These are phyloP conservation scores for Lepidurus apus DNA, from an alignment of 1,140 invertebrate genomes.

Conservation along the genomic window DNA sequence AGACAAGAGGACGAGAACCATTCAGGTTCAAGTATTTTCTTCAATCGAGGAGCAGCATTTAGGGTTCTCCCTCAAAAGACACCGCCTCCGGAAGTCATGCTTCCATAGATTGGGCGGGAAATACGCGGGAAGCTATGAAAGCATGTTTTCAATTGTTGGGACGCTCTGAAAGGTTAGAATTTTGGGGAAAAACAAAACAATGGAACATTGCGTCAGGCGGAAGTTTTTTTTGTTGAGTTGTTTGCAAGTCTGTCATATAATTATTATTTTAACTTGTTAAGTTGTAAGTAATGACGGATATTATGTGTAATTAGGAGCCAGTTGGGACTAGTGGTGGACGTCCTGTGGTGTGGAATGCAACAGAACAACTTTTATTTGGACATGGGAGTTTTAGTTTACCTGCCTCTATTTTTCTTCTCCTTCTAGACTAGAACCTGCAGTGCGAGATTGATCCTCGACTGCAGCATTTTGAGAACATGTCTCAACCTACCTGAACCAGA, in stretches of 20 bases:
- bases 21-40: not conserved
- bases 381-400: not conserved
- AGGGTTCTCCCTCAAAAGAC: not conserved
- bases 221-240: too few species aligned
- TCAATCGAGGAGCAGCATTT: not conserved
- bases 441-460: not conserved
- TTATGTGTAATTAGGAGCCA: slow-evolving; percentile 1
- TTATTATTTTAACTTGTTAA: not conserved
- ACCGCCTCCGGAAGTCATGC: not conserved
- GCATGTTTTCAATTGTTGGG: too few species aligned
- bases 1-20: not conserved
- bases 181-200: too few species aligned
- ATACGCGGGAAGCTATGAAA: not conserved
- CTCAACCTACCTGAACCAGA: not conserved
- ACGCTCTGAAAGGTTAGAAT: too few species aligned
- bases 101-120: not conserved
- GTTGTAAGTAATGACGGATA: slow-evolving; percentile 5
- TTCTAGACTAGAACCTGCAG: not conserved
- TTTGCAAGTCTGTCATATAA: too few species aligned
- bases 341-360: slow-evolving; percentile 18
- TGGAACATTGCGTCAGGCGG: not conserved
- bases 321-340: not conserved
- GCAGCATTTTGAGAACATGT: not conserved
- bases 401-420: not conserved
- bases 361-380: slow-evolving; percentile 16